Evolutionary conservation across 2,113 vertebrate species (phyloP), one percentile per base, ranked within the genome.

Genomic region (Ascaphus truei): DNA sequence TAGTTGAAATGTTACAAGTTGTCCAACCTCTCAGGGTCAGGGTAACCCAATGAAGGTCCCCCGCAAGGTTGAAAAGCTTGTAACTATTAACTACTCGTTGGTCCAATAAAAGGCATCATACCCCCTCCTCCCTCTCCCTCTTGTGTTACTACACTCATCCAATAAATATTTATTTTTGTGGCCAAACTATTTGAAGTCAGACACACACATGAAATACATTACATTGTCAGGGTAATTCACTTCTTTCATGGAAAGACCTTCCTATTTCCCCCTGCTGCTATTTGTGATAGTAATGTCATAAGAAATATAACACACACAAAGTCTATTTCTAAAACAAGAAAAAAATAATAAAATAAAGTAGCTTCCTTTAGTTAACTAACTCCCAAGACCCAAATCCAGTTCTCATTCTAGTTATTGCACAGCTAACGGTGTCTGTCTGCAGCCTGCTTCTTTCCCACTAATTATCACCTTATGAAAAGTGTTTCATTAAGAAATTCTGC

Each of bases 401-500:
- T 83, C 85, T 87, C 83, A 86, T 65, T 80, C 83, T 77, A 75
- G 86, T 91, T 91, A 91, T 92, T 87, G 90, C 84, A 88, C 86
- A 88, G 83, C 90, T 87, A 89, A 83, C 82, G 81, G 82, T 80
- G 85, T 83, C 84, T 83, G 82, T 85, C 85, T 88, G 83, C 79
- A 76, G 86, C 85, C 85, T 76, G 72, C 82, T 83, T 86, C 75
- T 87, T 89, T 91, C 90, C 88, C 89, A 90, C 93, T 96, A 93
- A 98, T 98, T 98, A 96, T 97, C 96, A 96, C 94, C 93, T 92
- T 83, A 89, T 90, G 90, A 94, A 91, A 97, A 94, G 95, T 97
- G 94, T 96, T 98, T 98, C 95, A 97, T 98, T 97, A 97, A 90
- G 90, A 92, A 90, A 90, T 88, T 89, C 91, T 83, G 86, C 91